Evolutionary conservation across 1,140 invertebrate genomes (phyloP), one percentile per base, ranked within the genome.

Genomic region (Ceratosolen solmsi): DNA sequence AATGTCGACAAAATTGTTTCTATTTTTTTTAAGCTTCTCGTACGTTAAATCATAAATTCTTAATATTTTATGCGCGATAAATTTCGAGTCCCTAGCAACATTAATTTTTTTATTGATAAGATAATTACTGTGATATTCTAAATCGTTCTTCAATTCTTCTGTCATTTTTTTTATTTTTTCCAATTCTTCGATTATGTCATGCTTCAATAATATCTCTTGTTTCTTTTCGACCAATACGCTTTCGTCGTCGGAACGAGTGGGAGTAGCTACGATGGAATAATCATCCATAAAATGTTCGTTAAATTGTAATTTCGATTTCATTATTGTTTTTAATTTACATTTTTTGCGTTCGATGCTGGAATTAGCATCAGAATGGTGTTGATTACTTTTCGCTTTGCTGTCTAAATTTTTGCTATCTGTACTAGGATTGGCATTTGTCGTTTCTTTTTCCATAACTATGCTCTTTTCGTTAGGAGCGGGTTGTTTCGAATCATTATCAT

Each of bases 331-430:
- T 0, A 68, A 65, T 25, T 80, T 84, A 11, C 30, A 49, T 17
- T 79, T 82, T 15, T 83, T 74, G 77, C 88, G 88, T 84, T 89
- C 86, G 68, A 80, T 83, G 7, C 74, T 76, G n/a, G 86, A 87
- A 78, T 79, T 87, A 2, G 85, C 83, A 63, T 87, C 85, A 22
- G 82, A 83, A 76, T 85, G 1, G 41, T 13, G 60, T 51, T 75
- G 58, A 22, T 7, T 60, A n/a, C 72, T 60, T 54, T 80, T 13
- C 27, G 11, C 4, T 72, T 60, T 41, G 4, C 73, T 58, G 51
- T 33, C 74, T 25, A 63, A n/a, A 79, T 65, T 65, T 58, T 80
- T 68, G 8, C 74, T 72, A n/a, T 36, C 49, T 76, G 25, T 51
- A 13, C 46, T 36, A 51, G 22, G 1, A 15, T 8, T 3, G 11